Conservation (phyloP, 2,113 vertebrate genomes). For the Sylvietta virens region DNA sequence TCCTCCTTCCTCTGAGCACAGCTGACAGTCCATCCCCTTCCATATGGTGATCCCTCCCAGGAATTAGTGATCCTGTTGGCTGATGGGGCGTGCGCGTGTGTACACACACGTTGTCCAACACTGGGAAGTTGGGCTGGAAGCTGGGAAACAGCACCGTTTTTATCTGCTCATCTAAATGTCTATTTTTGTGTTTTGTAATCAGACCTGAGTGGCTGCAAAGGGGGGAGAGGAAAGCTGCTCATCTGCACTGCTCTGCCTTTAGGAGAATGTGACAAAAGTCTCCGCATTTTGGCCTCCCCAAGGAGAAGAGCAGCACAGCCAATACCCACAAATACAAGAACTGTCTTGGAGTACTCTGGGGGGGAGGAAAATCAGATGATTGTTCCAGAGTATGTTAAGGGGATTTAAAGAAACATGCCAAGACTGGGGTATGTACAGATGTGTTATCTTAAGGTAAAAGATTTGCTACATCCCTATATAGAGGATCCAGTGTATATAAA, state of each 20-base stretch:
- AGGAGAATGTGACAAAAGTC: background rate
- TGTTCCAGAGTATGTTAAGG: background rate
- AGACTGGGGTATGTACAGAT: fast-evolving
- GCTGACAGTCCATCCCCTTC: background rate
- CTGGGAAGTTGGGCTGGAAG: background rate
- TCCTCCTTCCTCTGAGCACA: background rate
- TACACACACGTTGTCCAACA: fast-evolving
- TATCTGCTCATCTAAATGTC: background rate
- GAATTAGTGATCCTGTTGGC: background rate
- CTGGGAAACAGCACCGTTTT: background rate
- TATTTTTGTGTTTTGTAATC: background rate
- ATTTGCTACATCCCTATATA: background rate
- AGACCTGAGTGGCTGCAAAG: background rate
- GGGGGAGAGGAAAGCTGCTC: background rate
- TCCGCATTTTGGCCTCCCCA: fast-evolving
- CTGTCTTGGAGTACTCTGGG: background rate
- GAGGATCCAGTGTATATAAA: background rate
- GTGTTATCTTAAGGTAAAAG: background rate
- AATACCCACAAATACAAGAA: background rate
- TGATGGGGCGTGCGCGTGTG: background rate
- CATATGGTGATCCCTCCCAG: background rate
- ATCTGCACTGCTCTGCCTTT: background rate
- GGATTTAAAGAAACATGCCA: background rate
- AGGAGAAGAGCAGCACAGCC: background rate
- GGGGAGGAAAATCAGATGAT: background rate